Evolutionary conservation across 1,140 invertebrate species (phyloP), one percentile per base, ranked within the genome.

Genomic region (Caerostris extrusa): DNA sequence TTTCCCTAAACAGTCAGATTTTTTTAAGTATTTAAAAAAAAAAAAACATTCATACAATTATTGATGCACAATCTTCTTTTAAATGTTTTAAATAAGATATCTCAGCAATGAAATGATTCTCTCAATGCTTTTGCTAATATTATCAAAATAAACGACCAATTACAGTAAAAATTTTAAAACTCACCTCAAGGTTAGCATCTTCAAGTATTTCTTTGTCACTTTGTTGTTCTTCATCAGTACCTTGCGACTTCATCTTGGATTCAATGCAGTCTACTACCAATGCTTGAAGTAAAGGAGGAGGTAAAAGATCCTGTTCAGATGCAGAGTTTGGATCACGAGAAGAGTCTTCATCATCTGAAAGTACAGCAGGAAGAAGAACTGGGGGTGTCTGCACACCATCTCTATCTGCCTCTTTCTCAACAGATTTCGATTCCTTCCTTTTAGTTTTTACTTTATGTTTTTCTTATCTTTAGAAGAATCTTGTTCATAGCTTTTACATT

Each of bases 371-470:
- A 7, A 90, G 64, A 5, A 94, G 61, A 53, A 94, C 93, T 8
- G 93, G 93, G n/a, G 93, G 93, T 7, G 93, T 90, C 53, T 57
- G 53, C 2, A 94, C 69, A n/a, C 92, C 92, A 81, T 93, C 92
- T 58, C 61, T 34, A 14, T 92, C 91, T n/a, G 12, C 61, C 4
- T 93, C 92, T 87, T 93, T 93, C 57, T 93, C 92, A 82, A 57
- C 50, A 12, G 85, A 82, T 93, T 93, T 93, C 5, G 50, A 57
- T n/a, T 89, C 92, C 50, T 90, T 90, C 88, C 90, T 94, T 19
- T 94, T 94, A 60, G 86, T n/a, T 69, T 94, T 94, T 8, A 90
- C 64, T 60, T 94, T 94, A 55, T 94, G 93, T 19, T 94, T 90
- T 61, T 69, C 34, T 94, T 94, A n/a, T 93, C 92, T 71, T 94